Evolutionary conservation across 92 coral and sea anemone species (phyloP), one percentile per base, ranked within the genome.

Genomic region (Siderastrea siderea): DNA sequence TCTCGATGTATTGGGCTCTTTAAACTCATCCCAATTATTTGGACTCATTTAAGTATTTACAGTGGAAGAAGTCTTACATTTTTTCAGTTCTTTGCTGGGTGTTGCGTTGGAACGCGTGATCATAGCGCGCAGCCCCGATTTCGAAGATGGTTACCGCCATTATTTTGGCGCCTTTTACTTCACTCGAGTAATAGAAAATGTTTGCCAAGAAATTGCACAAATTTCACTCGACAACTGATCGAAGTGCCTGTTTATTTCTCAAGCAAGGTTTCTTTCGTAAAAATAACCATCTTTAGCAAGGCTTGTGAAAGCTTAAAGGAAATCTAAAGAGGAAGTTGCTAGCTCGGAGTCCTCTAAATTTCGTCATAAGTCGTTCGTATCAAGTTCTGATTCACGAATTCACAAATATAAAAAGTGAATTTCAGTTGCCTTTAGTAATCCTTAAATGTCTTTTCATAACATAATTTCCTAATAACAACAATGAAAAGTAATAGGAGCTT

Each of bases 131-230:
- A 71, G 47, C 66, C 73, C 9, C 38, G 75, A 43, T 80, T 67
- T 66, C 65, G 83, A 78, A 63, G 83, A 52, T 48, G 58, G 75
- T 81, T 81, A 68, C 85, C 85, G 85, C 85, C 75, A 51, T 69
- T 57, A 70, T 70, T 82, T 82, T 82, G 86, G 86, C 86, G 86
- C 86, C 86, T 68, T 82, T 82, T 53, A 38, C 50, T 10, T 8
- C 8, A 67, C 5, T 55, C 47, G 51, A 46, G 8, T 14, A 8
- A 52, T 65, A 44, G 15, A 49, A 12, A 26, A 7, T 1, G 65
- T 53, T 11, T 46, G 66, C 3, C 53, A 45, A 3, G 26, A 53
- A 53, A 69, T 55, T 60, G 1, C 54, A 57, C 16, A 19, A 55
- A 69, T 82, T 71, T 62, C 83, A 12, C 59, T 62, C 71, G 8